These are phyloP conservation scores for Caenorhabditis afra DNA, from an alignment of 2,888 invertebrate genomes.

Conservation along the genomic window DNA sequence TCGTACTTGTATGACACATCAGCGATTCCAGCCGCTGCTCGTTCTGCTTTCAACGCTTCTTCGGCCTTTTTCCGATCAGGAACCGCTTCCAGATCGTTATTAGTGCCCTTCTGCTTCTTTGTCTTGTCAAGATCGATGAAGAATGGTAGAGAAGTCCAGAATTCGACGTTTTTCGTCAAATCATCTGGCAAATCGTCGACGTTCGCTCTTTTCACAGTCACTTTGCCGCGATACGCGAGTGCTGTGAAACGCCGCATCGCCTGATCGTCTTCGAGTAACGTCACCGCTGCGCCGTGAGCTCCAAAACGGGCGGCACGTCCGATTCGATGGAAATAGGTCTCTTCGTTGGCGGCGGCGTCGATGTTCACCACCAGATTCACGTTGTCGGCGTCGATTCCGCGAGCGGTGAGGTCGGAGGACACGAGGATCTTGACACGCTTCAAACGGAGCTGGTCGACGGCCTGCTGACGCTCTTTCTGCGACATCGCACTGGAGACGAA, in stretches of 20 bases:
- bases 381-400: constrained; percentile 95
- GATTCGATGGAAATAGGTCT: constrained; percentile 93
- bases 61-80: constrained; percentile 33
- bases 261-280: constrained; percentile 61
- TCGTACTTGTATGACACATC: constrained; percentile 15
- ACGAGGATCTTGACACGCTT: constrained; percentile 90
- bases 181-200: constrained; percentile 37
- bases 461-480: constrained; percentile 87
- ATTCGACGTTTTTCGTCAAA: constrained; percentile 34
- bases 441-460: constrained; percentile 87
- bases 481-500: constrained; percentile 88
- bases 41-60: constrained; percentile 8
- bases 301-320: constrained; percentile 95
- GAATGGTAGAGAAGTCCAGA: constrained; percentile 22
- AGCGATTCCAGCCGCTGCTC: constrained; percentile 3
- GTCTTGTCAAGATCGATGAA: constrained; percentile 18
- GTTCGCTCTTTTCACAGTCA: constrained; percentile 24
- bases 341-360: constrained; percentile 88
- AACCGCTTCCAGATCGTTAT: constrained; percentile 32
- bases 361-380: constrained; percentile 94
- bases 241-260: constrained; percentile 42
- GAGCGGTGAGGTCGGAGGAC: constrained; percentile 89
- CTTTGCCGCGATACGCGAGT: constrained; percentile 39
- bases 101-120: not conserved
- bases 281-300: constrained; percentile 73